Evolutionary conservation across 2,797 vertebrate genomes (phyloP).

Genomic region (Malurus leucopterus): DNA sequence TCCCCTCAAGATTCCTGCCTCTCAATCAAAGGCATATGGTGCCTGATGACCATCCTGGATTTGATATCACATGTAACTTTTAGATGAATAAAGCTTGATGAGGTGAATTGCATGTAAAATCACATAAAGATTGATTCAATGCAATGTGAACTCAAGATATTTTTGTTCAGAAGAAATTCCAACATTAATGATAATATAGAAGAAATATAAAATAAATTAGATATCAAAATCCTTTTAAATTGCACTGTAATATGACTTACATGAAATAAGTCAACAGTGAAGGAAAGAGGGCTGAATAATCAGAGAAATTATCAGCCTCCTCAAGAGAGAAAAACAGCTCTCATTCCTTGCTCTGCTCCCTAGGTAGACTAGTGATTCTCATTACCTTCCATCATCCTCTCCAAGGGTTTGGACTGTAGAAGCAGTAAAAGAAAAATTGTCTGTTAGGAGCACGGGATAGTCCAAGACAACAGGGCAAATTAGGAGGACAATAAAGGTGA

Average conservation of each 20-base stretch:
- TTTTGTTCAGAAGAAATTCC: not conserved
- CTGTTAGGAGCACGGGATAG: not conserved
- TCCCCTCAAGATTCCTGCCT: accelerated
- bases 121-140: not conserved
- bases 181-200: not conserved
- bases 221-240: not conserved
- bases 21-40: not conserved
- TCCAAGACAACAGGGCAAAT: not conserved
- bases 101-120: not conserved
- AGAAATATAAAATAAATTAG: not conserved
- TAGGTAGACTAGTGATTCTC: not conserved
- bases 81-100: not conserved
- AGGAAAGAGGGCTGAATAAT: not conserved
- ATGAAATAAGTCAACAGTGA: not conserved
- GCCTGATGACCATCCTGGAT: not conserved
- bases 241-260: not conserved
- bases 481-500: not conserved
- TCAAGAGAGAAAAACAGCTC: not conserved
- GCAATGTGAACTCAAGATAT: not conserved
- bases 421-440: not conserved
- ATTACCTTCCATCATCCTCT: not conserved
- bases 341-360: not conserved
- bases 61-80: not conserved
- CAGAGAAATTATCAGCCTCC: not conserved
- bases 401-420: not conserved